These are phyloP conservation scores for Ferdinandea cuprea DNA, from an alignment of 2,888 invertebrate species.

Conservation along the genomic window DNA sequence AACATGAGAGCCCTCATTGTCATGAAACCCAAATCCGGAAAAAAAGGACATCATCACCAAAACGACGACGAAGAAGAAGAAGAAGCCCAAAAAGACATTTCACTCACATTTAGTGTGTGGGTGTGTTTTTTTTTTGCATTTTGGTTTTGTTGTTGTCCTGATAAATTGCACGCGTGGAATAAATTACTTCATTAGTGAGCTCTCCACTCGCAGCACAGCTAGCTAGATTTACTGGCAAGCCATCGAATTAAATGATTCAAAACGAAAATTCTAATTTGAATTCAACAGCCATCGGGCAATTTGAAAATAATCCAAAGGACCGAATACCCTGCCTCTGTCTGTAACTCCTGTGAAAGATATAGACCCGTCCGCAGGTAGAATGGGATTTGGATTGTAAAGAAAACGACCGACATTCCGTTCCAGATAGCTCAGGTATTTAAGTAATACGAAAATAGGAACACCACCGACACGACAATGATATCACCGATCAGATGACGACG, in stretches of 20 bases:
- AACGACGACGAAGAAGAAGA: not conserved
- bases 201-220: conserved; percentile 7
- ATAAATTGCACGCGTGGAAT: conserved; percentile 74
- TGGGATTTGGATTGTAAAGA: conserved; percentile 27
- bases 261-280: conserved; percentile 71
- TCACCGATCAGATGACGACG: conserved; percentile 38
- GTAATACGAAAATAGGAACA: conserved; percentile 38
- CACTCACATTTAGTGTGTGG: too few relatives aligned
- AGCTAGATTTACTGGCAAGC: conserved; percentile 29
- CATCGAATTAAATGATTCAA: conserved; percentile 72
- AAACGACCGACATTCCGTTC: conserved; percentile 34
- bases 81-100: conserved; percentile 49
- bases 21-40: conserved; percentile 21
- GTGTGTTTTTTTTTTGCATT: too few relatives aligned
- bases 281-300: conserved; percentile 65
- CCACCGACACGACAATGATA: conserved; percentile 56
- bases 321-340: not conserved
- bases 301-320: conserved; percentile 43
- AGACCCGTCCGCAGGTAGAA: conserved; percentile 23
- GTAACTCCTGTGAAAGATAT: not conserved
- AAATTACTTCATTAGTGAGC: conserved; percentile 73
- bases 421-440: conserved; percentile 40
- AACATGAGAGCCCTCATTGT: conserved; percentile 56
- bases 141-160: conserved; percentile 49
- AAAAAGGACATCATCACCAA: conserved; percentile 41